Evolutionary conservation across 1,140 invertebrate species (phyloP).

Genomic region (Solen grandis): DNA sequence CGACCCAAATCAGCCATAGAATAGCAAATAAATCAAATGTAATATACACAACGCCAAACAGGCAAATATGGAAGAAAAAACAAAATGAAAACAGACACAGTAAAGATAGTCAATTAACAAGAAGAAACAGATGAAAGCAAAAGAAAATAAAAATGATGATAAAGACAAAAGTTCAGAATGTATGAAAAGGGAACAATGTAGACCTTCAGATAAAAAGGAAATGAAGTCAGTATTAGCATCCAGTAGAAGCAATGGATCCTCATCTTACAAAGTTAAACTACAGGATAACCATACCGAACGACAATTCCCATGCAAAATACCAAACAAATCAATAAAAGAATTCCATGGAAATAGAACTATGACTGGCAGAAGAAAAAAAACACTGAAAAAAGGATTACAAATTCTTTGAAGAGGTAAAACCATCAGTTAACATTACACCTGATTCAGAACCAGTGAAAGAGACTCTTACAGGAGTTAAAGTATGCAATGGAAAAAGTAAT

Average conservation of each 20-base stretch:
- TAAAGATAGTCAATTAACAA: not conserved
- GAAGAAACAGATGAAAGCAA: not conserved
- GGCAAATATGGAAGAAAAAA: not conserved
- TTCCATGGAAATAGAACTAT: slow-evolving; percentile 24
- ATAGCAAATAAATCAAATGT: no score
- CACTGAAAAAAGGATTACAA: not conserved
- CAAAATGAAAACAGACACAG: not conserved
- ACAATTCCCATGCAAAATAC: slow-evolving; percentile 29
- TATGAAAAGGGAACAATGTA: not conserved
- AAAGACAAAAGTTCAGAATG: not conserved
- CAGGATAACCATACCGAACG: not conserved
- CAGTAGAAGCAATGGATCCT: not conserved
- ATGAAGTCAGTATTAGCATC: not conserved
- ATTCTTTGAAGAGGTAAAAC: slow-evolving; percentile 2
- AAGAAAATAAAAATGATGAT: not conserved
- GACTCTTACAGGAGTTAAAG: not conserved
- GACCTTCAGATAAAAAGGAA: not conserved
- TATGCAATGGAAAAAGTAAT: not conserved
- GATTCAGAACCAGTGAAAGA: not conserved
- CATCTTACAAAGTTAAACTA: not conserved
- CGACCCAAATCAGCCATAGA: no score
- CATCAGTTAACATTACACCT: not conserved
- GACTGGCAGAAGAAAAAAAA: slow-evolving; percentile 25
- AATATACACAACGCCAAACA: not conserved
- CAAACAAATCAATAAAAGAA: not conserved